Conservation (phyloP, 2,888 invertebrate species). For the Pristionchus arcanus region DNA sequence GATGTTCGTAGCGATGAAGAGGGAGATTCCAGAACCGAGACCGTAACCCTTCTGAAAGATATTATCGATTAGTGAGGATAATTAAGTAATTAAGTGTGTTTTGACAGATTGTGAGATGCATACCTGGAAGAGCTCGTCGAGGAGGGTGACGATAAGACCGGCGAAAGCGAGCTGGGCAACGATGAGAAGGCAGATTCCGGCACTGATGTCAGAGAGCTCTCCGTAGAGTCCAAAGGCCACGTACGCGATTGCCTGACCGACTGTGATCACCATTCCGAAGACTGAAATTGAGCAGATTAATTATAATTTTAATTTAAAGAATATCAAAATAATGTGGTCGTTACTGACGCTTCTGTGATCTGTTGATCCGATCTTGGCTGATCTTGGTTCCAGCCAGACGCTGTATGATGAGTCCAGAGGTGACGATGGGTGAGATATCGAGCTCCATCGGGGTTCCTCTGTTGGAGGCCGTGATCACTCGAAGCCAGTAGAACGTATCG, state of each 20-base stretch:
- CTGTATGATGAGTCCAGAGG: no score
- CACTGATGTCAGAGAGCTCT: no score
- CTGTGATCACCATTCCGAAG: slow-evolving; percentile 99
- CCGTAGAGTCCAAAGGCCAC: slow-evolving; percentile 99
- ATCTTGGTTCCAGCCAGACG: no score
- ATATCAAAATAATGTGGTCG: neutral
- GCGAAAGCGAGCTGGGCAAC: slow-evolving; percentile 98
- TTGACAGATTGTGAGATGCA: neutral
- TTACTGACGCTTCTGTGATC: slow-evolving; percentile 95
- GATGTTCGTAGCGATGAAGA: slow-evolving; percentile 97
- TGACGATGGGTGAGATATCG: no score
- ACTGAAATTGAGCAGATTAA: slow-evolving; percentile 82
- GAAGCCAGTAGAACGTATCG: no score
- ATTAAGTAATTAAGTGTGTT: neutral
- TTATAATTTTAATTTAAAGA: slow-evolving; percentile 49
- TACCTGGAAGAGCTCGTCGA: slow-evolving; percentile 95
- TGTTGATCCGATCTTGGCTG: no score
- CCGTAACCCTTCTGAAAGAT: slow-evolving; percentile 81
- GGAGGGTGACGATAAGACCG: slow-evolving; percentile 94
- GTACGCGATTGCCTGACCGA: slow-evolving; percentile 99
- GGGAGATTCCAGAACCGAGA: no score
- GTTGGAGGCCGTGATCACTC: no score
- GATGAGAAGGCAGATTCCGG: no score
- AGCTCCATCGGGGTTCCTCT: no score
- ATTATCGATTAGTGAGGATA: neutral